phyloP scores from a whole-genome alignment of 1,140 invertebrate species.

The Achatina immaculata region DNA sequence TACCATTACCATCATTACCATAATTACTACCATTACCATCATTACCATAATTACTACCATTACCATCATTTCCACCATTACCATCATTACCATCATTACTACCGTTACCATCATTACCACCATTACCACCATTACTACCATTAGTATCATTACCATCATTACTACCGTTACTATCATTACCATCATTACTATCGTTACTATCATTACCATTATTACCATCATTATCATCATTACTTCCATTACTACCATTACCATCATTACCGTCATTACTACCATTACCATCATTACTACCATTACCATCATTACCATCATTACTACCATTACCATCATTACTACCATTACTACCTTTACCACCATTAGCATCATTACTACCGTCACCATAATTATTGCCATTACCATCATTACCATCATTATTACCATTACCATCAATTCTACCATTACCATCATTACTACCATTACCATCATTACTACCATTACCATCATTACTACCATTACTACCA shows the following conservation, averaged over 20 bases:
- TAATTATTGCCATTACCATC: conserved; percentile 26
- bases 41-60: not conserved
- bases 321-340: not conserved
- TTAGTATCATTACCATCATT: not conserved
- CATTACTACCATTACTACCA: not conserved
- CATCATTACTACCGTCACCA: not conserved
- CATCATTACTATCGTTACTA: not conserved
- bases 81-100: conserved; percentile 5
- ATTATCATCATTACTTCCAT: conserved; percentile 3
- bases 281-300: conserved; percentile 1
- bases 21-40: conserved; percentile 11
- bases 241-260: conserved; percentile 55
- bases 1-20: conserved; percentile 15
- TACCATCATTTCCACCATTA: conserved; percentile 3
- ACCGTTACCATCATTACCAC: conserved; percentile 36
- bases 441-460: conserved; percentile 8
- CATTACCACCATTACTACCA: conserved; percentile 29
- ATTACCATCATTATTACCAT: conserved; percentile 41
- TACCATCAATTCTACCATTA: not conserved
- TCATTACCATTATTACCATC: conserved; percentile 8
- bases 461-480: conserved; percentile 2
- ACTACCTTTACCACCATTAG: not conserved
- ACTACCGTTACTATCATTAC: conserved; percentile 1
- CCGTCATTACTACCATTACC: not conserved
- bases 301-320: conserved; percentile 4